Conservation (phyloP, 2,888 invertebrate species). For the Muscina levida region DNA sequence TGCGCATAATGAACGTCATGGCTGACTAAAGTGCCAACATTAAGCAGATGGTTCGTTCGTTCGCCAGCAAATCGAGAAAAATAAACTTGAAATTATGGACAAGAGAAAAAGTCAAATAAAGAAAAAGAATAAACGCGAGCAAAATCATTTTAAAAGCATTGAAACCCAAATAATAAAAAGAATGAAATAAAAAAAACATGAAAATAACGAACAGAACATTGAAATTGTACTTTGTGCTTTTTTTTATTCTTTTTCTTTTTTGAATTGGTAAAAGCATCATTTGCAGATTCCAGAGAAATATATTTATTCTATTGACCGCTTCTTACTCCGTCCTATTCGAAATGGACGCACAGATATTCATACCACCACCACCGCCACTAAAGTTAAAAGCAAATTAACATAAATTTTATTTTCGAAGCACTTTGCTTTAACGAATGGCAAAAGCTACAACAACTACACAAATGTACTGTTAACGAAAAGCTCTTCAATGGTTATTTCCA, state of each 20-base stretch:
- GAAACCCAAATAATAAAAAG: not conserved
- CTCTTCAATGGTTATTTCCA: not conserved
- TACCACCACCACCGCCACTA: constrained; percentile 52
- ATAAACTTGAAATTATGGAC: constrained; percentile 26
- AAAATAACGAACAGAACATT: constrained; percentile 33
- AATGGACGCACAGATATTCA: no score
- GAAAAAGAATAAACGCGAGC: constrained; percentile 2
- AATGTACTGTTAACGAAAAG: constrained; percentile 28
- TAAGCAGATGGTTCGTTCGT: constrained; percentile 34
- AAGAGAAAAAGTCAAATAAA: constrained; percentile 11
- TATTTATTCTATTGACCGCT: no score
- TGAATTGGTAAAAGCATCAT: no score
- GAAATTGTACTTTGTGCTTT: constrained; percentile 1
- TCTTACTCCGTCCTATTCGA: no score
- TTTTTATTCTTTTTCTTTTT: no score
- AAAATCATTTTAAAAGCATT: constrained; percentile 35
- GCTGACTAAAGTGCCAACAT: constrained; percentile 49
- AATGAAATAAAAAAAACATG: not conserved
- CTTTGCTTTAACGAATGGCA: constrained; percentile 53
- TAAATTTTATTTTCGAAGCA: constrained; percentile 72
- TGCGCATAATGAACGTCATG: constrained; percentile 35
- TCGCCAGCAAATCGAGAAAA: constrained; percentile 21
- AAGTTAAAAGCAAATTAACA: constrained; percentile 77
- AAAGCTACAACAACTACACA: constrained; percentile 28
- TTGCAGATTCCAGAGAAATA: constrained; percentile 22